phyloP scores from a whole-genome alignment of 2,797 vertebrate species.

The Muscicapa striata region DNA sequence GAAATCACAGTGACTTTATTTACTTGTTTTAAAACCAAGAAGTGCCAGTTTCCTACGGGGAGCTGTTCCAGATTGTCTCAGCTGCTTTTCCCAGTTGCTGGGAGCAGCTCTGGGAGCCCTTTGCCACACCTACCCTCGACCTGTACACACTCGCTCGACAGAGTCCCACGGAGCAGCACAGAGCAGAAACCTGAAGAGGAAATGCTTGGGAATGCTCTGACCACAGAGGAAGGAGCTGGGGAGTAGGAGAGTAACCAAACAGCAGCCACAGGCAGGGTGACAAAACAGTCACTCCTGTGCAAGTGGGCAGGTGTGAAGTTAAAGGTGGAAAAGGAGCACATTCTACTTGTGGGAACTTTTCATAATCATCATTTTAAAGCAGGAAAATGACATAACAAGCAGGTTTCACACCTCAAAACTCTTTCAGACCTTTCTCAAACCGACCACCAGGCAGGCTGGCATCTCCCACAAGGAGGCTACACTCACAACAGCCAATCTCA shows the following conservation, averaged over 20 bases:
- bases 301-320: neutral
- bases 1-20: neutral
- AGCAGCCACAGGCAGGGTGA: neutral
- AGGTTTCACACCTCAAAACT: neutral
- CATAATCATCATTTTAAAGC: neutral
- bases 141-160: neutral
- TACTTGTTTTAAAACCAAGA: neutral
- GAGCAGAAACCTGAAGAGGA: neutral
- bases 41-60: neutral
- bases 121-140: conserved; percentile 26
- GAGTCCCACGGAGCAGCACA: neutral
- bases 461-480: rapidly evolving
- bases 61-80: conserved; percentile 11
- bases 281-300: neutral
- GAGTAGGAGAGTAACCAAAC: neutral
- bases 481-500: neutral
- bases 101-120: neutral
- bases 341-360: neutral
- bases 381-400: neutral
- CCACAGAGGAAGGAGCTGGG: neutral
- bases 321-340: neutral
- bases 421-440: neutral
- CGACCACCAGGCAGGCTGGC: neutral
- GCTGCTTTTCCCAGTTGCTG: neutral
- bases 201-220: neutral